Base-by-base conservation (phyloP, 2,113 vertebrate species). In the Aramus guarauna region DNA sequence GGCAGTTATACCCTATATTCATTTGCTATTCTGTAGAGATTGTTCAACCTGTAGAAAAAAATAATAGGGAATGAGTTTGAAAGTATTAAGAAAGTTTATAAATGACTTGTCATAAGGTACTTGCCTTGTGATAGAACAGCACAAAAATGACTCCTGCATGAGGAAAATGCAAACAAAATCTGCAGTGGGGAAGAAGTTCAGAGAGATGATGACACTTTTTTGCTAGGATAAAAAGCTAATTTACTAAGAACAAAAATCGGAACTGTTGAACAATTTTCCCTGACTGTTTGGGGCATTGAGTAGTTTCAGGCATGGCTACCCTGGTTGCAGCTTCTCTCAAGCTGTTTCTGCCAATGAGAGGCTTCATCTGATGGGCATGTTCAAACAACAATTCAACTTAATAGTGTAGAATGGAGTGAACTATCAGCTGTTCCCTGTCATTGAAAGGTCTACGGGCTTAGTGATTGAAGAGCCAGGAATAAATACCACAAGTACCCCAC, bases 71-170 rank as follows among this genome's bases (percentile, higher is more conserved):
- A 79, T 2, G 9, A 78, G 50, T 79, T 76, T 92, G 76, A 92
- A 91, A 93, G 43, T 80, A 87, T 72, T 74, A 78, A 88, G 63
- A 30, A 88, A 92, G 43, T 89, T 95, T 94, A 85, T 80, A 93
- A 85, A 75, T 93, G 23, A 41, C 50, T 95, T 94, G 32, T 96
- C 58, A 68, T 64, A 81, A 94, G 36, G n/a, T 67, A 55, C 37
- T 95, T 94, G 78, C 64, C 50, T 84, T 97, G 80, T 84, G 78
- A 67, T 43, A 82, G 58, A 85, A 86, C 41, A 77, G 47, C 20
- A 37, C 11, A 32, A 74, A 95, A 77, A 94, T 56, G 27, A 76
- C 29, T 89, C 32, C 43, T 76, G n/a, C 41, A 43, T 75, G 52
- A 95, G 15, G 43, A 95, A 96, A 88, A 76, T n/a, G 22, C 2